These are phyloP conservation scores for Drosophila parthenogenetica DNA, from an alignment of 2,888 invertebrate species.

Conservation along the genomic window DNA sequence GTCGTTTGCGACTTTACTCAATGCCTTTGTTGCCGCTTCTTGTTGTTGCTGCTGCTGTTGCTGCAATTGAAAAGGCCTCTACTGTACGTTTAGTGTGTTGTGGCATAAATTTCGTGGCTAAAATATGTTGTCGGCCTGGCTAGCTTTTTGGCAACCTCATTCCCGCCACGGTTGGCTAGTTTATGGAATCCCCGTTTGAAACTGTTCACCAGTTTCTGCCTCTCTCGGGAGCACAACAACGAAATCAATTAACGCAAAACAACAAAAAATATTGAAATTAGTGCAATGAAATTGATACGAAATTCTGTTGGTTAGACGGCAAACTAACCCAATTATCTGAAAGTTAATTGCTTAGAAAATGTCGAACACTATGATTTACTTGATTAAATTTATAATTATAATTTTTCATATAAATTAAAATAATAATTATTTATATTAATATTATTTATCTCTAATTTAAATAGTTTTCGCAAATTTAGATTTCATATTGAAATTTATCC, in stretches of 20 bases:
- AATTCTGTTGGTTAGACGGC: slow-evolving; percentile 8
- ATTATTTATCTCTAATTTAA: too few relatives aligned
- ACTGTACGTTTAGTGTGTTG: slow-evolving; percentile 66
- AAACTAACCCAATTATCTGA: neutral
- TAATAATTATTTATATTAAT: too few relatives aligned
- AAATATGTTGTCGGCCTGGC: slow-evolving; percentile 58
- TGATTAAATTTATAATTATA: neutral
- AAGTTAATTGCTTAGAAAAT: neutral
- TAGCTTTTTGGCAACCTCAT: slow-evolving; percentile 38
- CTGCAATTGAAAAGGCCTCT: slow-evolving; percentile 52
- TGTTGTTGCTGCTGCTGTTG: slow-evolving; percentile 21
- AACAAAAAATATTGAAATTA: slow-evolving; percentile 15
- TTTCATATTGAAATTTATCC: too few relatives aligned
- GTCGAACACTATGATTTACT: neutral
- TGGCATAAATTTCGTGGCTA: slow-evolving; percentile 76
- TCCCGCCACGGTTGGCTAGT: slow-evolving; percentile 45
- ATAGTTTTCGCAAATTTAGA: too few relatives aligned
- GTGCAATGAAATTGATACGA: slow-evolving; percentile 39
- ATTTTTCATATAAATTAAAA: neutral
- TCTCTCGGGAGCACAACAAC: slow-evolving; percentile 24
- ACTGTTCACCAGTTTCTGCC: slow-evolving; percentile 5
- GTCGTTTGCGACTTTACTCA: slow-evolving; percentile 48
- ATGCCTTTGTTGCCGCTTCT: slow-evolving; percentile 13
- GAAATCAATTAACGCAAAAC: slow-evolving; percentile 66
- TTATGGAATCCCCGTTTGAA: slow-evolving; percentile 53